phyloP scores from a whole-genome alignment of 2,113 vertebrate species.

The Lampris megalopsis region DNA sequence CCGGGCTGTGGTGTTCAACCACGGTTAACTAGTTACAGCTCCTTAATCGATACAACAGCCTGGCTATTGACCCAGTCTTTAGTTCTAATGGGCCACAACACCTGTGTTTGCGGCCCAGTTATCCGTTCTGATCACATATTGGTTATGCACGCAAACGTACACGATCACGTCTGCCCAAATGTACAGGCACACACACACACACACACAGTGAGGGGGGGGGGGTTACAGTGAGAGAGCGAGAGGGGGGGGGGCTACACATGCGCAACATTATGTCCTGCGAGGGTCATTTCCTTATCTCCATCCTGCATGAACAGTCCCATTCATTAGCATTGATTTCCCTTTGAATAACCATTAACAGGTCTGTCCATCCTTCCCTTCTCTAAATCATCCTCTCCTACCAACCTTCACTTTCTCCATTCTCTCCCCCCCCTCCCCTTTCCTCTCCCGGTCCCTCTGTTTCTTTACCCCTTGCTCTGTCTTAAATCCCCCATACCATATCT shows the following conservation, averaged over 20 bases:
- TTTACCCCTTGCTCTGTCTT: conserved; percentile 37
- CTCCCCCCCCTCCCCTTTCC: conserved; percentile 6
- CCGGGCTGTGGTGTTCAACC: conserved; percentile 22
- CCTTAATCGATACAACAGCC: conserved; percentile 42
- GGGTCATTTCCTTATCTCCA: conserved; percentile 67
- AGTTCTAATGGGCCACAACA: conserved; percentile 55
- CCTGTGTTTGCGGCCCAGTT: conserved; percentile 61
- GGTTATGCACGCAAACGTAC: conserved; percentile 24
- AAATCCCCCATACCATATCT: conserved; percentile 15
- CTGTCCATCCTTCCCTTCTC: conserved; percentile 7
- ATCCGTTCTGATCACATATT: conserved; percentile 49
- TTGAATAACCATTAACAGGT: conserved; percentile 53
- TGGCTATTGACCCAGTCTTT: conserved; percentile 61
- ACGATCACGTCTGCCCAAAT: no score
- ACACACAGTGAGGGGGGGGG: no score
- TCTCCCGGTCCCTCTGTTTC: conserved; percentile 10
- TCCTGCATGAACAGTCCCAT: conserved; percentile 54
- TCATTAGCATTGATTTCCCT: conserved; percentile 78
- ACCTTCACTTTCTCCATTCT: neutral
- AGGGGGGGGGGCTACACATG: neutral
- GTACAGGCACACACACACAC: neutral
- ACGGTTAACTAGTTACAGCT: conserved; percentile 27
- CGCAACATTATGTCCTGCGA: neutral
- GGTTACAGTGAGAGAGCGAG: no score
- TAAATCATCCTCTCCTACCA: no score